Evolutionary conservation across 2,113 vertebrate genomes (phyloP).

Genomic region (human (Homo sapiens)): DNA sequence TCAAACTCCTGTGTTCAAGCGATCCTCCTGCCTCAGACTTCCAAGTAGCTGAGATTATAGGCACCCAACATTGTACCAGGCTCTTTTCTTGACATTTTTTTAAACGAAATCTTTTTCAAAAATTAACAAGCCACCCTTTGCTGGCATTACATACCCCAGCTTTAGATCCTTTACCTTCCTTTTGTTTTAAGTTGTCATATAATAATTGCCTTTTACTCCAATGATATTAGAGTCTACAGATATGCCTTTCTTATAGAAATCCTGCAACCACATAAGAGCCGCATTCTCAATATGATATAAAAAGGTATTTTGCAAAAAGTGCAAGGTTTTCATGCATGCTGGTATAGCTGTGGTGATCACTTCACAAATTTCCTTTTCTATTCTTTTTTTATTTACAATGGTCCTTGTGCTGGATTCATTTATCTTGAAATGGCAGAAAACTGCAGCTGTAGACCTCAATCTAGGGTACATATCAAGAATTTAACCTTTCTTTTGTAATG

Average conservation of each 20-base stretch:
- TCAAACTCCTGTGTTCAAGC: background rate
- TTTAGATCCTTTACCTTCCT: background rate
- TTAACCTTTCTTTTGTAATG: background rate
- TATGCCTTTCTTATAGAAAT: background rate
- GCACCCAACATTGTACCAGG: too few species aligned
- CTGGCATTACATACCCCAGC: background rate
- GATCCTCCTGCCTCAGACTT: background rate
- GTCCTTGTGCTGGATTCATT: background rate
- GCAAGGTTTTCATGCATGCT: background rate
- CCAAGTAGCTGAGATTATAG: background rate
- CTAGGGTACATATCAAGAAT: background rate
- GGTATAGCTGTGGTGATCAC: background rate
- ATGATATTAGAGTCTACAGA: background rate
- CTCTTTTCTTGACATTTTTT: background rate
- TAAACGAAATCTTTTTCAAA: background rate
- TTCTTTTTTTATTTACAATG: background rate
- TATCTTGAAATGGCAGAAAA: background rate
- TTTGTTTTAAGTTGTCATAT: background rate
- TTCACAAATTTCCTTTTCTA: background rate
- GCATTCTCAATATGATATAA: background rate
- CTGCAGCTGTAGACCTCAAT: background rate
- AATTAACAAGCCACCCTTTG: background rate
- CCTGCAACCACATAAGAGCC: background rate
- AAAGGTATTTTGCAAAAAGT: background rate
- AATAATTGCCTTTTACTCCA: background rate